These are phyloP conservation scores for Galerucella nymphaeae DNA, from an alignment of 2,888 invertebrate species.

Conservation along the genomic window DNA sequence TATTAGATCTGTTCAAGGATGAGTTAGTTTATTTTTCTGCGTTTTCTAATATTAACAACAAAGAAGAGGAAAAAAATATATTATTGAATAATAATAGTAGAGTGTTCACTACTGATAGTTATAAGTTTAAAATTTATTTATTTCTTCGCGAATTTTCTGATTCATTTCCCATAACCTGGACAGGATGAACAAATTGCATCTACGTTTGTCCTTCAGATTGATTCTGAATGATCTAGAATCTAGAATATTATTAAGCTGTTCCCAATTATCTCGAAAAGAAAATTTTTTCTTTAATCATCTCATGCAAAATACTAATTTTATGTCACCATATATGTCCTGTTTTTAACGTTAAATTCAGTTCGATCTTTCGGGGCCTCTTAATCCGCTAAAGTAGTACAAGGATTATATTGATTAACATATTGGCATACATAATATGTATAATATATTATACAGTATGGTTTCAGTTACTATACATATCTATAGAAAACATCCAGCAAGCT, in stretches of 20 bases:
- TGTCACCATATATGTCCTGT: neutral
- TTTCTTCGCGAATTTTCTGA: too few species aligned
- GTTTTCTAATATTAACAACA: neutral
- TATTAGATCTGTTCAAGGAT: conserved; percentile 1
- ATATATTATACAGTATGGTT: neutral
- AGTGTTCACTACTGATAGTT: too few species aligned
- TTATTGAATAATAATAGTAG: too few species aligned
- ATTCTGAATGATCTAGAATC: neutral
- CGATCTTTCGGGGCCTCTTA: neutral
- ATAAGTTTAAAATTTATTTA: too few species aligned
- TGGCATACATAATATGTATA: conserved; percentile 2
- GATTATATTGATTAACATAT: neutral
- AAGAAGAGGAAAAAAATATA: neutral
- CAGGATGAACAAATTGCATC: too few species aligned
- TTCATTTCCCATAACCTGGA: too few species aligned
- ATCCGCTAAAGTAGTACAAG: conserved; percentile 10
- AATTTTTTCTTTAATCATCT: neutral
- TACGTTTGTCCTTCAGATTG: neutral
- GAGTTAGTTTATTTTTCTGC: neutral
- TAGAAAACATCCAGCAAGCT: too few species aligned
- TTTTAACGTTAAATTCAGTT: neutral
- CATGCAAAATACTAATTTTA: neutral
- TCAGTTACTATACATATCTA: too few species aligned
- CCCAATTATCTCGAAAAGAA: neutral
- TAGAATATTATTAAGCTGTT: neutral